phyloP scores from a whole-genome alignment of 2,113 vertebrate genomes.

The Trematomus loennbergii region DNA sequence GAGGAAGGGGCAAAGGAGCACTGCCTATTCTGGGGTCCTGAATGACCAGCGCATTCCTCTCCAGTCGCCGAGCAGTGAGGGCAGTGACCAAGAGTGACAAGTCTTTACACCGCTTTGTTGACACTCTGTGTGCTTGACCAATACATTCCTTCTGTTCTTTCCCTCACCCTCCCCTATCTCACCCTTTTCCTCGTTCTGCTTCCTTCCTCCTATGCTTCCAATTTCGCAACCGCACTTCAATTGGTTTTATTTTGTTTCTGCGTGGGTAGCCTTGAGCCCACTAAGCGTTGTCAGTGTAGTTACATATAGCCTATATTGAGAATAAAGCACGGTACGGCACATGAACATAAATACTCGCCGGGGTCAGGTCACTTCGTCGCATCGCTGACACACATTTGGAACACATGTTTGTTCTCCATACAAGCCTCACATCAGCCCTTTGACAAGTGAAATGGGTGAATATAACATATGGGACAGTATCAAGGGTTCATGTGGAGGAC shows the following conservation, averaged over 20 bases:
- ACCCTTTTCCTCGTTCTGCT: slow-evolving; percentile 6
- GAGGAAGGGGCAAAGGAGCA: slow-evolving; percentile 80
- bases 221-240: slow-evolving; percentile 33
- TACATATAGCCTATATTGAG: slow-evolving; percentile 48
- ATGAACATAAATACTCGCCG: slow-evolving; percentile 50
- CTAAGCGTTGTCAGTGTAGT: slow-evolving; percentile 22
- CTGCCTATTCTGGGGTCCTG: slow-evolving; percentile 71
- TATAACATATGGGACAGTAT: slow-evolving; percentile 75
- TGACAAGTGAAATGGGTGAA: slow-evolving; percentile 74
- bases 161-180: slow-evolving; percentile 2
- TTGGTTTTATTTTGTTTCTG: slow-evolving; percentile 46
- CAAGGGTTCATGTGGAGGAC: slow-evolving; percentile 77
- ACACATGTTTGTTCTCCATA: slow-evolving; percentile 74
- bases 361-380: slow-evolving; percentile 58
- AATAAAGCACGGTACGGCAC: slow-evolving; percentile 37
- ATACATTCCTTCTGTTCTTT: slow-evolving; percentile 62
- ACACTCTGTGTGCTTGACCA: slow-evolving; percentile 77
- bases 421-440: slow-evolving; percentile 69
- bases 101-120: slow-evolving; percentile 75
- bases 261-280: slow-evolving; percentile 18
- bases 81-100: slow-evolving; percentile 79
- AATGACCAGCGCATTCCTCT: slow-evolving; percentile 82
- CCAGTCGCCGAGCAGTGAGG: slow-evolving; percentile 74
- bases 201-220: slow-evolving; percentile 38
- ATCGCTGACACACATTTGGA: slow-evolving; percentile 71